Evolutionary conservation across 2,888 invertebrate species (phyloP).

Genomic region (Chaetogeoica ovagalla): DNA sequence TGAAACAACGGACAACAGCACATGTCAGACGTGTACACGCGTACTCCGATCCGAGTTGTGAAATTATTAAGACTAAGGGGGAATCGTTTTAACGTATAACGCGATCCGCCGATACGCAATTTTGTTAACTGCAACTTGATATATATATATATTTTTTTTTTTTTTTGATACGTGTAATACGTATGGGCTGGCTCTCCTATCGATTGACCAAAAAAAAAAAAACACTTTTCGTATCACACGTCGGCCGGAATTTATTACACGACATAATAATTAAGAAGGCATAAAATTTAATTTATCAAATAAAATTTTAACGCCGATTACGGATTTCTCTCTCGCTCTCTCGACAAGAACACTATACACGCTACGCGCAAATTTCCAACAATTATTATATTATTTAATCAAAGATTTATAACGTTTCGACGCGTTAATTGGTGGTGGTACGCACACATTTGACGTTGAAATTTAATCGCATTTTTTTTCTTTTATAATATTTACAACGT

Average conservation of each 20-base stretch:
- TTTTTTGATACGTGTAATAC: not conserved
- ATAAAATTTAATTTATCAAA: not conserved
- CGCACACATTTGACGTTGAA: too few species aligned
- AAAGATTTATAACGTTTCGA: too few species aligned
- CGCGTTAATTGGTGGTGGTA: too few species aligned
- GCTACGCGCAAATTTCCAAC: not conserved
- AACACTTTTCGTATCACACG: not conserved
- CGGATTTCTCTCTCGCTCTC: not conserved
- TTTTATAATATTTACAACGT: too few species aligned
- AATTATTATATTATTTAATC: not conserved
- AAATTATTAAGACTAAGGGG: slow-evolving; percentile 12
- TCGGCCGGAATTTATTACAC: not conserved
- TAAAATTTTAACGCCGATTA: not conserved
- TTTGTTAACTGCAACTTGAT: not conserved
- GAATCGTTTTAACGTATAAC: not conserved
- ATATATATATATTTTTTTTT: too few species aligned
- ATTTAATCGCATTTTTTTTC: too few species aligned
- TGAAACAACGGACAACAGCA: slow-evolving; percentile 59
- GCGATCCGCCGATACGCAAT: not conserved
- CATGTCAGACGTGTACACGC: not conserved
- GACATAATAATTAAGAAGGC: not conserved
- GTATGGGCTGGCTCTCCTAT: not conserved
- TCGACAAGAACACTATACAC: not conserved
- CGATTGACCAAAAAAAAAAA: slow-evolving; percentile 1
- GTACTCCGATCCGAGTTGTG: slow-evolving; percentile 1